phyloP scores from a whole-genome alignment of 23 tunicate species.

The Trididemnum clinides region DNA sequence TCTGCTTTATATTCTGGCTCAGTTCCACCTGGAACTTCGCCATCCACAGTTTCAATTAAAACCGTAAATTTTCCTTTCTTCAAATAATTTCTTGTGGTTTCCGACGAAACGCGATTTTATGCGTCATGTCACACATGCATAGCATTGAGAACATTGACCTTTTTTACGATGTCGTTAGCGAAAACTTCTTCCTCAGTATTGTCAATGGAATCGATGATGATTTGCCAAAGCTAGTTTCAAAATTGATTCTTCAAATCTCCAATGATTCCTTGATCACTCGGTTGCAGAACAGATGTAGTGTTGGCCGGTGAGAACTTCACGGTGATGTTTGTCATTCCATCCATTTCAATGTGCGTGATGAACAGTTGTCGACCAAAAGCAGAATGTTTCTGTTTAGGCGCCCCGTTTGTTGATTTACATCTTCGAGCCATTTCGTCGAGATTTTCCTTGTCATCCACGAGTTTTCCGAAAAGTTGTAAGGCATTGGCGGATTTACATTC shows the following conservation, averaged over 20 bases:
- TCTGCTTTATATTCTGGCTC: background rate
- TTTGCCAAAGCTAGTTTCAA: background rate
- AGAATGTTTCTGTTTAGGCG: background rate
- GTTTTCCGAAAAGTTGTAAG: conserved; percentile 15
- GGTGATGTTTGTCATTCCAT: conserved; percentile 11
- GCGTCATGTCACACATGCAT: background rate
- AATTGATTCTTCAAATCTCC: background rate
- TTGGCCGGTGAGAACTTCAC: conserved; percentile 10
- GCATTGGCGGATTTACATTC: conserved; percentile 6
- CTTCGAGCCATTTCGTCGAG: background rate
- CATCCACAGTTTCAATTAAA: no score
- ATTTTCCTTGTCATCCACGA: conserved; percentile 8
- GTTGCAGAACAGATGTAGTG: conserved; percentile 21
- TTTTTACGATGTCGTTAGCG: background rate
- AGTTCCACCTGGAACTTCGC: background rate
- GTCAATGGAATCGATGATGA: background rate
- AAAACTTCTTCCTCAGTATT: background rate
- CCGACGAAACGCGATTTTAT: background rate
- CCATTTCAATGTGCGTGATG: conserved; percentile 5
- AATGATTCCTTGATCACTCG: background rate
- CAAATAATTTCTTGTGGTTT: background rate
- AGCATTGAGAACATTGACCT: background rate
- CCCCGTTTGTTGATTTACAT: conserved; percentile 4
- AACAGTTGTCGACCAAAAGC: conserved; percentile 21
- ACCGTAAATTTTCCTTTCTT: no score